phyloP scores from a whole-genome alignment of 2,113 vertebrate species.

The Protomyctophum bolini region DNA sequence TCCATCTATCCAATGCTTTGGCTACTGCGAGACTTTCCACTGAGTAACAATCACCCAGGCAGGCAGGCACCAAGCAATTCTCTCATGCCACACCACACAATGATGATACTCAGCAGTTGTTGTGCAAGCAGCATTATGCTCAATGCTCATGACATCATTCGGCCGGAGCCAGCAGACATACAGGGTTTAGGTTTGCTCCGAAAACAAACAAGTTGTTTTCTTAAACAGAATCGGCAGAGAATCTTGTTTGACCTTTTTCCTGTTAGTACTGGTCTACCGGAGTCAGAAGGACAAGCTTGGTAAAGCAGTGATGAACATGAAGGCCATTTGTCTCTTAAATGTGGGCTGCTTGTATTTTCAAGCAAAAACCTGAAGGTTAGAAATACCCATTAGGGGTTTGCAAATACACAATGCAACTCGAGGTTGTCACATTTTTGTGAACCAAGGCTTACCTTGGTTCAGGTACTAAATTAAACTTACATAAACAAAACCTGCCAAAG shows the following conservation, averaged over 20 bases:
- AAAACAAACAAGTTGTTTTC: constrained; percentile 34
- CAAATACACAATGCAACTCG: too few relatives aligned
- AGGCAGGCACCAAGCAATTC: background rate
- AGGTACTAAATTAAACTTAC: too few relatives aligned
- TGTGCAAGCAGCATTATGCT: constrained; percentile 15
- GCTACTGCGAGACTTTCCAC: background rate
- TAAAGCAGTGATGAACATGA: constrained; percentile 10
- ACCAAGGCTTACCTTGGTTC: too few relatives aligned
- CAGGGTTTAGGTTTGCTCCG: background rate
- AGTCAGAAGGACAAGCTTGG: constrained; percentile 13
- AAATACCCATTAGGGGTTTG: too few relatives aligned
- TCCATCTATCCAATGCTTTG: too few relatives aligned
- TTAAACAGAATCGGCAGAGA: background rate
- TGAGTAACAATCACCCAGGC: background rate
- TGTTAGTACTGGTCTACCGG: background rate
- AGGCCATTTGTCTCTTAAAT: constrained; percentile 4
- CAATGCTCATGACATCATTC: constrained; percentile 45
- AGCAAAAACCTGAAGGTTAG: background rate
- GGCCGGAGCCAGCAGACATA: background rate
- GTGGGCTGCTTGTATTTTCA: background rate
- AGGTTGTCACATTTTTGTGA: too few relatives aligned
- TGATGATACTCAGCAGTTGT: constrained; percentile 4
- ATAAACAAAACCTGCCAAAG: background rate
- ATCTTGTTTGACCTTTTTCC: background rate
- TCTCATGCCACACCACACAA: constrained; percentile 34